Percentiles rank a stretch among this genome's conserved stretches.
These are phyloP conservation scores for Cichlasoma orientale DNA, from an alignment of 2,797 vertebrate genomes.

Conservation along the genomic window DNA sequence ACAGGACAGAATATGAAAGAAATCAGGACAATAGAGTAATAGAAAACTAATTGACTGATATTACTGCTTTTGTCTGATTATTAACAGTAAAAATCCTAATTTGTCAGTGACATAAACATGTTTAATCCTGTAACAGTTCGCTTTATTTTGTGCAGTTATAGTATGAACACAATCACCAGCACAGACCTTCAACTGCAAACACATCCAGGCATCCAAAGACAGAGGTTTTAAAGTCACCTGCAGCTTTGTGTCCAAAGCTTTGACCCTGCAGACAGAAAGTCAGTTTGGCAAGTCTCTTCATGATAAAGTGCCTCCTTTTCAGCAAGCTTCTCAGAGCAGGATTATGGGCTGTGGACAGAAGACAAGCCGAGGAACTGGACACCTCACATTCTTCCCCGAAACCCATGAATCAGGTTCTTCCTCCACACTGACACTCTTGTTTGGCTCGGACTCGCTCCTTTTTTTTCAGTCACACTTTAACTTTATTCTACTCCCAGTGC, in stretches of 20 bases:
- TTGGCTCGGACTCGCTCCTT: constrained; percentile 20
- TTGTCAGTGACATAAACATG: background rate
- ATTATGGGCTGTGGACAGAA: constrained; percentile 58
- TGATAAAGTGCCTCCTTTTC: constrained; percentile 29
- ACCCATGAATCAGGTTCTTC: constrained; percentile 63
- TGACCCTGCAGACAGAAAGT: constrained; percentile 15
- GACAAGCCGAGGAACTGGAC: constrained; percentile 72
- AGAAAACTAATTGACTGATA: background rate
- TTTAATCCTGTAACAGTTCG: background rate
- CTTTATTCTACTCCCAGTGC: constrained; percentile 50
- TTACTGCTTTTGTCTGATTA: constrained; percentile 1
- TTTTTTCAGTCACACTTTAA: constrained; percentile 54
- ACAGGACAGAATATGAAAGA: constrained; percentile 1
- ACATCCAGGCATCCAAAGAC: background rate
- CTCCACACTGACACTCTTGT: constrained; percentile 63
- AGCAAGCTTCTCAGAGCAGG: background rate
- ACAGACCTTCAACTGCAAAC: background rate
- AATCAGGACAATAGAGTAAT: background rate
- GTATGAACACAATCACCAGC: background rate
- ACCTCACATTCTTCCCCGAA: constrained; percentile 68
- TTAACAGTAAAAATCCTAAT: background rate
- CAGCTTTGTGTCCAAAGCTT: background rate
- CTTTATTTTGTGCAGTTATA: background rate
- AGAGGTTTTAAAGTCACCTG: background rate
- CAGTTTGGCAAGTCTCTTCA: constrained; percentile 17